Evolutionary conservation across 2,797 vertebrate species (phyloP), one percentile per base, ranked within the genome.

Genomic region (Oceanodroma leucorhoa): DNA sequence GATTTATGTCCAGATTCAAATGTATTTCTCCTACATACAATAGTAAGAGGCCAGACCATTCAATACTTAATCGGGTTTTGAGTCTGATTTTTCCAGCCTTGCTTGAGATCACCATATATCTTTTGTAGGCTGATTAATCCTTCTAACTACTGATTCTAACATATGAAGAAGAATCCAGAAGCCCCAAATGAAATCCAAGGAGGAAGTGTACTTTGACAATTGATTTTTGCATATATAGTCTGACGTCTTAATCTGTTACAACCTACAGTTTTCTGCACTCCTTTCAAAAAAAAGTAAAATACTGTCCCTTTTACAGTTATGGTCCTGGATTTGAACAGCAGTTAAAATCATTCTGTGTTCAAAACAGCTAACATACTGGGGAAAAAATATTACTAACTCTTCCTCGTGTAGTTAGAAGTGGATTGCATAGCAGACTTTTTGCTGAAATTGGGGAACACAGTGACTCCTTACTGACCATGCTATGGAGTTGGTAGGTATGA

Each of bases 1-100:
- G 89, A 90, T 92, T 89, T 87, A 93, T 58, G 51, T 76, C 60
- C 54, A 62, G 66, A 90, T 93, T 95, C 87, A 91, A 69, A 86
- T 82, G 51, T 46, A 79, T 24, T 86, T 90, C 76, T 82, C 84
- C 57, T 81, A 75, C 29, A 78, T 32, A 46, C 41, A 89, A 62
- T 34, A 77, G 78, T 54, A 88, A 96, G 91, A 94, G 87, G 58
- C 79, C 72, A 91, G 67, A 72, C 34, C 73, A 90, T 82, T 87
- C 91, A 76, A 72, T 91, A 88, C 65, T 71, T 90, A 77, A 87
- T 90, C 66, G 83, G 40, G 77, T 88, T 93, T 94, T 75, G 36
- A 72, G 62, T 58, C 80, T 66, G 54, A 93, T 82, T 88, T 94
- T 93, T 86, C 36, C 79, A 86, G 61, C 66, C 66, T 82, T 72